Evolutionary conservation across 2,113 vertebrate genomes (phyloP), one percentile per base, ranked within the genome.

Genomic region (Hipposideros armiger): DNA sequence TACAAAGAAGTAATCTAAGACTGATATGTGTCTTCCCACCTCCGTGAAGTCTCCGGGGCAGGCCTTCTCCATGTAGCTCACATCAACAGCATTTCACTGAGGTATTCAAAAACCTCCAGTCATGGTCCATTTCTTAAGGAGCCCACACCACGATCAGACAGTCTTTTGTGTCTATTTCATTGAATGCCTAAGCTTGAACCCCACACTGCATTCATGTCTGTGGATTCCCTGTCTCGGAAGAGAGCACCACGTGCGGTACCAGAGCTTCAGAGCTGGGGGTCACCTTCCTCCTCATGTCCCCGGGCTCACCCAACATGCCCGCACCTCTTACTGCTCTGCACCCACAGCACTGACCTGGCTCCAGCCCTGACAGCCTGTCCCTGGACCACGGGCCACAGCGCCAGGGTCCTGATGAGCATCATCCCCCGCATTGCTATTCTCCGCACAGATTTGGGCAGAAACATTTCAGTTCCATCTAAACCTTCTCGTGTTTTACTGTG

Each of bases 221-320:
- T 22, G 11, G 1, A 15, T 66, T 81, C 62, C 36, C 26, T 87
- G 4, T 22, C 22, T 93, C 14, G 0, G 32, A 64, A 52, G 50
- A 60, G 7, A 17, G 40, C 13, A 87, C 20, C 10, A 7, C 11
- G 4, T 70, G 30, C 8, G 32, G 26, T 14, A n/a, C 20, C 32
- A 11, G 22, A 1, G 7, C 15, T 60, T 42, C 77, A 42, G 52
- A 56, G 16, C 32, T 62, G 10, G 17, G 9, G 52, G 28, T 80
- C 58, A 60, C n/a, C n/a, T 8, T 62, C 26, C 54, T 60, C 32
- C 17, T 74, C 60, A 13, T 3, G 2, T 4, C 9, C 42, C 6
- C 1, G 2, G 1, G 0, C 8, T 47, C 47, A 47, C 47, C 36
- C 36, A 36, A 0, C 0, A 0, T 28, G 36, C 36, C 36, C 36